Evolutionary conservation across 2,113 vertebrate genomes (phyloP), one percentile per base, ranked within the genome.

Genomic region (Dromiciops gliroides): DNA sequence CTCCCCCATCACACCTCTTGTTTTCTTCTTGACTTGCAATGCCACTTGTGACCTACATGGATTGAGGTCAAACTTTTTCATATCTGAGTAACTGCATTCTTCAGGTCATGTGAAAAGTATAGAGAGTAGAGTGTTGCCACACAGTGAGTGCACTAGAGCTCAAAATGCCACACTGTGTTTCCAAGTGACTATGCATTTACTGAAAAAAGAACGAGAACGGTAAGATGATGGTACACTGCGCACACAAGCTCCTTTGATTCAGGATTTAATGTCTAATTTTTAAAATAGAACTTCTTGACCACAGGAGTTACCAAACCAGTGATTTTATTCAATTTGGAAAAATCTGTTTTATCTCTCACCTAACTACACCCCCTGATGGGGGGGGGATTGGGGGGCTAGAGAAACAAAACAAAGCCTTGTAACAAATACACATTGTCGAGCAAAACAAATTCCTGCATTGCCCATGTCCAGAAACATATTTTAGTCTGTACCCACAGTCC

Each of bases 1-100:
- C 93, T 92, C 53, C 47, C 51, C 89, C 89, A 91, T 56, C 37
- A 95, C 94, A 95, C 88, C n/a, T 83, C 67, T 95, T 48, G 52
- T 9, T 48, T 95, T 26, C 53, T 95, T 48, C 56, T 95, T 93
- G 90, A n/a, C 7, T 14, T 56, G 0, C 16, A 3, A 3, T 53
- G 92, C 47, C 48, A 88, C 75, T 52, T 93, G 90, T 92, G 28
- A 89, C 3, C 3, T 44, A 2, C 26, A 25, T 95, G 50, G 52
- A 89, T 31, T 91, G 28, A 94, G 23, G 12, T 96, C 67, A 93
- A 89, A 60, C 25, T 7, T 48, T 83, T 48, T 37, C 91, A 51
- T 92, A 94, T 83, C 48, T 92, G 48, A 93, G 91, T 50, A 48
- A 89, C 50, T 93, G 1, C 95, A 75, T 90, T 93, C 67, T 95